Evolutionary conservation across 2,113 vertebrate species (phyloP), one percentile per base, ranked within the genome.

Genomic region (Egretta garzetta): DNA sequence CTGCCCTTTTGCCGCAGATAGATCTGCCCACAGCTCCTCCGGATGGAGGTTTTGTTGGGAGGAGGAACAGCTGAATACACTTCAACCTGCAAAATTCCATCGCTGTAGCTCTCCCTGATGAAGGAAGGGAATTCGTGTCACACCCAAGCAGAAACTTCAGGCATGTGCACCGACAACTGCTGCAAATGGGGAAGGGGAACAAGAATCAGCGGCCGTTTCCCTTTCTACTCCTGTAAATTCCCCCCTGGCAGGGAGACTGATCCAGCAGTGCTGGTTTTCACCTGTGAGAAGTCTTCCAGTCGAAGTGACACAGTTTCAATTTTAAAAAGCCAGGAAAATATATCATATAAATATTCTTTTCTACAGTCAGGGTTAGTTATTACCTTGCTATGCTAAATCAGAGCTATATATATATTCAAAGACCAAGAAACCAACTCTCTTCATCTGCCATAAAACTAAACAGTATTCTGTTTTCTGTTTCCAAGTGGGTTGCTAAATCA

Each of bases 61-160:
- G n/a, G 4, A 28, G 23, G 8, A 30, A 24, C 0, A 0, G 30
- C 56, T 17, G 0, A 32, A 83, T 24, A 27, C 0, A 0, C 30
- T 58, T 35, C 8, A 12, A 9, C 22, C 14, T 32, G 4, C 4
- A 1, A 11, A 21, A 71, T 23, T 30, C 60, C 35, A 3, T 3
- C 8, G 14, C 52, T 16, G 27, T 2, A 56, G 43, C 45, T 67
- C 20, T 80, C 33, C 58, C 45, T 14, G 18, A 21, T 0, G 0
- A 53, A 66, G 59, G 66, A 33, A 30, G 32, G 27, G 28, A 66
- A 74, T 50, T 53, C 10, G 7, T 4, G 30, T 22, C 47, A 28
- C 59, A 70, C 22, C 17, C 32, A 59, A 50, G 27, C 16, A 32
- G 27, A 49, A 63, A 13, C 6, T 27, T 26, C 9, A 28, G 52